Evolutionary conservation across 2,888 invertebrate species (phyloP), one percentile per base, ranked within the genome.

Genomic region (Yponomeuta evonymella): DNA sequence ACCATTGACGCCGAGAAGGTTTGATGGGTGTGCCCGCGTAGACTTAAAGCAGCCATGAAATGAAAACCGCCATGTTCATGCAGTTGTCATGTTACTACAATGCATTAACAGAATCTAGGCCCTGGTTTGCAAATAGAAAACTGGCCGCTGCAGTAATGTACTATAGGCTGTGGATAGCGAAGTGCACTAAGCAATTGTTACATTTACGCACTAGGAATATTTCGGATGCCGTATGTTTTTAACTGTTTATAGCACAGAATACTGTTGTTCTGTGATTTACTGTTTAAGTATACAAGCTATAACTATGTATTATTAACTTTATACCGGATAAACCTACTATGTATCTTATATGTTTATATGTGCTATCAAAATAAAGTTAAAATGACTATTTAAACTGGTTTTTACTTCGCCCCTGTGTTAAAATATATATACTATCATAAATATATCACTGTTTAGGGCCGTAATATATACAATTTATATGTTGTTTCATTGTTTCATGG

Each of bases 141-240:
- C 23, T 23, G 23, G 23, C 23, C 23, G 23, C 23, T 23, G 23
- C 23, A 23, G 23, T 23, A 23, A 23, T 23, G 23, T 23, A 23
- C 23, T 23, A 23, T 75, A 70, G 75, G 76, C 76, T 76, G 75
- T 77, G 76, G 72, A 70, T 71, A 65, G 51, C 68, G 70, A 71
- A 76, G 74, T 76, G 77, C 77, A 77, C 76, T 72, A 67, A 72
- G 77, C 76, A 78, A 75, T 75, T 78, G 76, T 77, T 77, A 76
- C 62, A 43, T 73, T 72, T 74, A 69, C 73, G 74, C 78, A 76
- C 76, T 70, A 33, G 4, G 29, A 70, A 66, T 71, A 62, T 67
- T 70, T 72, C 67, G 64, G 71, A 73, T 67, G 69, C 11, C 36
- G 30, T 71, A 67, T 36, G 48, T 67, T 67, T 67, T 67, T 12